Conservation (phyloP, 2,888 invertebrate species). For the Mystacides longicornis region DNA sequence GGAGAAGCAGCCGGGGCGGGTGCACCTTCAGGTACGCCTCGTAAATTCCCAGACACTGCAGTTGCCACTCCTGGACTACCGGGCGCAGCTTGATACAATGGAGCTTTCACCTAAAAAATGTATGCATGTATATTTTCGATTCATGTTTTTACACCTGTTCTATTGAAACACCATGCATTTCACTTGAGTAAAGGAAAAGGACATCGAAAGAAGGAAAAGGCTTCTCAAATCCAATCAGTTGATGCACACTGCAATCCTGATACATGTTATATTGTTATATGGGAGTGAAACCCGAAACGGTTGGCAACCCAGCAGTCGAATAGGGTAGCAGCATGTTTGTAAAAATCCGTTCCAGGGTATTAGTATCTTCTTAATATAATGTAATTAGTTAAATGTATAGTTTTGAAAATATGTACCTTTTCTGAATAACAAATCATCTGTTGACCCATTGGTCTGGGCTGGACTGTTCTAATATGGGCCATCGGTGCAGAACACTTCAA, state of each 20-base stretch:
- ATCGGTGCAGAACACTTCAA: constrained; percentile 24
- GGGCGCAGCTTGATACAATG: constrained; percentile 46
- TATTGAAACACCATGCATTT: no score
- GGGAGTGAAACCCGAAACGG: no score
- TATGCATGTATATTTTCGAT: no score
- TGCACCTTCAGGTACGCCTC: constrained; percentile 60
- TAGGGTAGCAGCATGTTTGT: no score
- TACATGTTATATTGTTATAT: no score
- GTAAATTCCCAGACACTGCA: constrained; percentile 66
- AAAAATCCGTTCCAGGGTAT: background rate
- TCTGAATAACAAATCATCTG: constrained; percentile 50
- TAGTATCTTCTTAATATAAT: background rate
- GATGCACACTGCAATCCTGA: no score
- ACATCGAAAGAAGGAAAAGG: no score
- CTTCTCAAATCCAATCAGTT: no score
- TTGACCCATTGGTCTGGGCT: constrained; percentile 36
- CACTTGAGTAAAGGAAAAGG: no score
- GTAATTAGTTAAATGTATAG: background rate
- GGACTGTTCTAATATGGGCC: constrained; percentile 32
- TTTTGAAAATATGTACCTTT: constrained; percentile 34
- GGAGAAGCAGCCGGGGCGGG: constrained; percentile 39
- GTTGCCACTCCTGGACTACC: constrained; percentile 61
- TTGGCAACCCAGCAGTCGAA: no score
- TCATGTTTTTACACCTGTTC: no score
- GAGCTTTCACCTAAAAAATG: constrained; percentile 46